Evolutionary conservation across 2,797 vertebrate genomes (phyloP).

Genomic region (Tauraco hartlaubi): DNA sequence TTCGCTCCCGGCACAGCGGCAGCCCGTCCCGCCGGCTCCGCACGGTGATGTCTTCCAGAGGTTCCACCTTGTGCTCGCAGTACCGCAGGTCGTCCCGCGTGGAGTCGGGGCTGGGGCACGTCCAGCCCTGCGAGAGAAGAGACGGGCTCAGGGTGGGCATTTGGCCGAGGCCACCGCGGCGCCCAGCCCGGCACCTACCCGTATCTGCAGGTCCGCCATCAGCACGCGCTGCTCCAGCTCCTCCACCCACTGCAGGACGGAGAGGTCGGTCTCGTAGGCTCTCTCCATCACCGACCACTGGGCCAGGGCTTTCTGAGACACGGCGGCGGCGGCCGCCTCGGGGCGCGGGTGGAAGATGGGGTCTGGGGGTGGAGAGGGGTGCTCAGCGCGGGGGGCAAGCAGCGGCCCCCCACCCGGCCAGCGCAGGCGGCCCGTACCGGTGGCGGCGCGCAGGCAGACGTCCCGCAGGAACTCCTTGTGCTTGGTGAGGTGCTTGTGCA

Average conservation of each 20-base stretch:
- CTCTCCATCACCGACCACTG: conserved; percentile 88
- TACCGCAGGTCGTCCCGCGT: conserved; percentile 89
- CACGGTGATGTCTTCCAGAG: conserved; percentile 90
- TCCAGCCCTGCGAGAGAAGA: conserved; percentile 84
- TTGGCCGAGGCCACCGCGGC: rapidly evolving
- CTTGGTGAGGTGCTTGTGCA: conserved; percentile 95
- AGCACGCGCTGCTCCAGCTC: conserved; percentile 92
- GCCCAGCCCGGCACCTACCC: conserved; percentile 77
- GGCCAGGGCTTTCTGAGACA: conserved; percentile 82
- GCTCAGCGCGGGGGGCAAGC: rapidly evolving
- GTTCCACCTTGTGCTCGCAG: conserved; percentile 89
- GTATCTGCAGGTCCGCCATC: conserved; percentile 91
- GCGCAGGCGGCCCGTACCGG: conserved; percentile 76
- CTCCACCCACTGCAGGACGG: conserved; percentile 92
- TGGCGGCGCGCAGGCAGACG: conserved; percentile 83
- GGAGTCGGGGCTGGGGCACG: conserved; percentile 89
- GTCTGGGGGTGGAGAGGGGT: conserved; percentile 74
- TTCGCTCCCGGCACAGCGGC: conserved; percentile 84
- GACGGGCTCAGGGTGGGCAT: rapidly evolving
- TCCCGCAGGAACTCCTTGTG: conserved; percentile 92
- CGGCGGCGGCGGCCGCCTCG: conserved; percentile 60
- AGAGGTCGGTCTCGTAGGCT: conserved; percentile 88
- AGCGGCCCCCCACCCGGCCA: rapidly evolving
- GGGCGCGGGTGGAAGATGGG: conserved; percentile 85
- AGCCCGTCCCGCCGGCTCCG: conserved; percentile 89